Evolutionary conservation across 2,888 invertebrate genomes (phyloP).

Genomic region (Idaea dimidiata): DNA sequence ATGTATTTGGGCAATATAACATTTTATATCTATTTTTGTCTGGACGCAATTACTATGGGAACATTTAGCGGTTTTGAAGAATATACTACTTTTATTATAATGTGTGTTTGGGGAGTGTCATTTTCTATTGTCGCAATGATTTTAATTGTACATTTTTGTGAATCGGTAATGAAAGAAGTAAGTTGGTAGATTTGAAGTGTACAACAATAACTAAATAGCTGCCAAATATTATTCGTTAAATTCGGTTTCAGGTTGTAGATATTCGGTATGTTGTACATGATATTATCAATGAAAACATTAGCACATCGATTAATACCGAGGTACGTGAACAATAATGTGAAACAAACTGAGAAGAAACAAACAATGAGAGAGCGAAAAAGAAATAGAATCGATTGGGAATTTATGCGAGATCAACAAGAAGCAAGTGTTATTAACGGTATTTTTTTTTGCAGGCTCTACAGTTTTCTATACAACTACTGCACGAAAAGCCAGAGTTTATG

Average conservation of each 20-base stretch:
- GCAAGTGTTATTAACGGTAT: neutral
- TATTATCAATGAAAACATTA: slow-evolving; percentile 52
- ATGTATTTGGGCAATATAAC: neutral
- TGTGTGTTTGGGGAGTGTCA: neutral
- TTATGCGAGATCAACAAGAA: neutral
- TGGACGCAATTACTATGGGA: neutral
- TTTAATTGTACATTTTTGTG: neutral
- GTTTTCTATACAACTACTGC: slow-evolving; percentile 54
- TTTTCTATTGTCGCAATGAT: neutral
- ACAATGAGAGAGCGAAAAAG: neutral
- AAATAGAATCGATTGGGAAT: neutral
- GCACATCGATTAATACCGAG: slow-evolving; percentile 45
- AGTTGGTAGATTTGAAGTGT: neutral
- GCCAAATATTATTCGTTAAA: neutral
- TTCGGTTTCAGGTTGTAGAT: slow-evolving; percentile 46
- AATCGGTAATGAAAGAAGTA: neutral
- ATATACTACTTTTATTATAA: neutral
- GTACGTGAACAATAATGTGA: slow-evolving; percentile 30
- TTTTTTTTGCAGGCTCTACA: slow-evolving; percentile 49
- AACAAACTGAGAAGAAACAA: neutral
- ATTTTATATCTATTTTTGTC: neutral
- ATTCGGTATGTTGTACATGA: slow-evolving; percentile 49
- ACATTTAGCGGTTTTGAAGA: neutral
- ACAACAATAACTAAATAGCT: neutral
- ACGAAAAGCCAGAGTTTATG: slow-evolving; percentile 50